Evolutionary conservation across 2,113 vertebrate genomes (phyloP), one percentile per base, ranked within the genome.

Genomic region (Alces alces): DNA sequence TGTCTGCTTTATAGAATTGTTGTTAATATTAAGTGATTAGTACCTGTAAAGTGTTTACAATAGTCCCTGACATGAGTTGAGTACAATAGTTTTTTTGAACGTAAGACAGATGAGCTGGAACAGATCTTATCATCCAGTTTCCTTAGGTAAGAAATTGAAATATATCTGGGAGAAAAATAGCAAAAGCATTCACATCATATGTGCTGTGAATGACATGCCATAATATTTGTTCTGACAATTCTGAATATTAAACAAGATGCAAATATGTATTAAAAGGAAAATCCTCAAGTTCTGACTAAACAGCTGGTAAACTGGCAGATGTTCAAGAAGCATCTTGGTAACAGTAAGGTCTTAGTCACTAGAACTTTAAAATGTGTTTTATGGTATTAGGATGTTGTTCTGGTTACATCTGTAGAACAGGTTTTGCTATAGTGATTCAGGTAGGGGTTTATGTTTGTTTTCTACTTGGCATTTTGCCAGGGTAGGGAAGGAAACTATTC

Each of bases 151-250:
- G 39, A 91, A 90, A 93, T 60, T 8, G 11, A 85, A 93, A 33
- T 78, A 61, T 89, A 3, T 86, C 43, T 85, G 47, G 47, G 13
- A 86, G 17, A 84, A 93, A 96, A 97, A 93, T 4, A 61, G 5
- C 17, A 91, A 61, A 96, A 85, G 86, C 47, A 47, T 90, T 61
- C n/a, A 87, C 28, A 55, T 93, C 55, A 66, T 14, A 4, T 86
- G 33, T 43, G 43, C 76, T 94, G 25, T 83, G 60, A 95, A 36
- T 86, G n/a, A 88, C 85, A 55, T 28, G 43, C 25, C 83, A 78
- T 80, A 96, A 64, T 93, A 93, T 85, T 96, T 97, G 45, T 93
- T 58, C n/a, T 96, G 52, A 84, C 30, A 97, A 28, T 91, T 96
- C 64, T 80, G 76, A 78, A 36, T 95, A 90, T n/a, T 58, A 60